phyloP scores from a whole-genome alignment of 1,140 invertebrate species.

The Drosophila sp. region DNA sequence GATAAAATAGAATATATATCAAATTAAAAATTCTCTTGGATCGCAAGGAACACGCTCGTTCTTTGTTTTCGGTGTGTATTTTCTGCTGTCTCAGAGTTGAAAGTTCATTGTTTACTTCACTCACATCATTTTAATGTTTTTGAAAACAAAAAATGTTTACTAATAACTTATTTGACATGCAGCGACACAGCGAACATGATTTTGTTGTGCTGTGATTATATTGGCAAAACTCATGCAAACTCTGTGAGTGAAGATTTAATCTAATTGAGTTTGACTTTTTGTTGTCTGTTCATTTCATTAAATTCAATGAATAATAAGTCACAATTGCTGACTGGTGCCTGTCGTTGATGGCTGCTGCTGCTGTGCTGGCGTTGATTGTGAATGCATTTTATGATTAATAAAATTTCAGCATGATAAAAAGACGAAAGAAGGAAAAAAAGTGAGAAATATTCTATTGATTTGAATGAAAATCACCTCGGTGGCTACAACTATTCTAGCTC shows the following conservation, averaged over 20 bases:
- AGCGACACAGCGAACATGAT: background rate
- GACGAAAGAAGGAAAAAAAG: conserved; percentile 1
- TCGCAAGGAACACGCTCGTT: background rate
- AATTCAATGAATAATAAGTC: conserved; percentile 57
- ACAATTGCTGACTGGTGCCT: conserved; percentile 18
- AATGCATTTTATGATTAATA: conserved; percentile 18
- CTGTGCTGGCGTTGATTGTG: conserved; percentile 15
- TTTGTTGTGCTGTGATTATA: background rate
- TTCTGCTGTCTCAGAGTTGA: background rate
- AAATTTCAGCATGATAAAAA: conserved; percentile 11
- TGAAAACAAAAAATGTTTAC: background rate
- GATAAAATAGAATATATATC: too few relatives aligned
- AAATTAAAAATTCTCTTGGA: too few relatives aligned
- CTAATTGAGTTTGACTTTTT: conserved; percentile 67
- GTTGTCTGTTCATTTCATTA: conserved; percentile 70
- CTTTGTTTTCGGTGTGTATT: background rate
- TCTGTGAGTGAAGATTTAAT: conserved; percentile 33
- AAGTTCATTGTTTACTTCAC: background rate
- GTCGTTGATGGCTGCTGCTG: too few relatives aligned
- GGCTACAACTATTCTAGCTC: background rate
- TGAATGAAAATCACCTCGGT: conserved; percentile 4
- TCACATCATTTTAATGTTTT: conserved; percentile 2
- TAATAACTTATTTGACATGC: background rate
- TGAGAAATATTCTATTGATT: conserved; percentile 14
- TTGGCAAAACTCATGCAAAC: conserved; percentile 13